These are phyloP conservation scores for Melanotaenia maccullochi DNA, from an alignment of 2,797 vertebrate genomes.

Conservation along the genomic window DNA sequence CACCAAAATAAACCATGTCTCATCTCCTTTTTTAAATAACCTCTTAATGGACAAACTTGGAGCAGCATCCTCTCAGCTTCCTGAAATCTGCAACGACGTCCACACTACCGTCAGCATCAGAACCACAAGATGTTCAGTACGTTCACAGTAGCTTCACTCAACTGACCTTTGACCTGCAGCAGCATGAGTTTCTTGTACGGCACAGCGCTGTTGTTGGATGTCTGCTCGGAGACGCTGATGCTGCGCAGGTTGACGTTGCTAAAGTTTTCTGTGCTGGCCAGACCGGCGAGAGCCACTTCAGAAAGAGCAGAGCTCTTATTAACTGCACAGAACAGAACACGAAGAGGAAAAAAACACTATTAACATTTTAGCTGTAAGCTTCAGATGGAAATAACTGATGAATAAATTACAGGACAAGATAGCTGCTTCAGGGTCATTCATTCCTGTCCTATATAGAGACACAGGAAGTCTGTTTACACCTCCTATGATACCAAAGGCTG, in stretches of 20 bases:
- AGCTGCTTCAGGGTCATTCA: too few species aligned
- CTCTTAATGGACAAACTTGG: constrained; percentile 37
- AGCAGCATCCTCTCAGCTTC: not conserved
- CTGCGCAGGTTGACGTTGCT: constrained; percentile 90
- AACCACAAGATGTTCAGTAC: not conserved
- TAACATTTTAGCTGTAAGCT: too few species aligned
- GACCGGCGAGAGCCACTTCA: constrained; percentile 91
- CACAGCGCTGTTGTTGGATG: constrained; percentile 94
- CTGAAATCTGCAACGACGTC: too few species aligned
- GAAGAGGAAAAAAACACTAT: constrained; percentile 18
- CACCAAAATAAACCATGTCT: not conserved
- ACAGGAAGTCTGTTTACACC: too few species aligned
- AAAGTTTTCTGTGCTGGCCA: constrained; percentile 95
- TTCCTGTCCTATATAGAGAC: too few species aligned
- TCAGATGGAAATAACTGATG: too few species aligned
- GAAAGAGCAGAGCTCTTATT: constrained; percentile 91
- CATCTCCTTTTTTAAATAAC: constrained; percentile 45
- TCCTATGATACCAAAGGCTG: too few species aligned
- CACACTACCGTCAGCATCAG: too few species aligned
- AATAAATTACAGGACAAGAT: too few species aligned
- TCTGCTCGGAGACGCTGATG: constrained; percentile 90
- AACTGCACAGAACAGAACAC: constrained; percentile 71
- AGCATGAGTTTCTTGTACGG: constrained; percentile 96
- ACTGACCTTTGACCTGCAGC: constrained; percentile 93
- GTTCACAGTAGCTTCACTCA: not conserved